Evolutionary conservation across 2,797 vertebrate species (phyloP).

Genomic region (Phoeniculus purpureus): DNA sequence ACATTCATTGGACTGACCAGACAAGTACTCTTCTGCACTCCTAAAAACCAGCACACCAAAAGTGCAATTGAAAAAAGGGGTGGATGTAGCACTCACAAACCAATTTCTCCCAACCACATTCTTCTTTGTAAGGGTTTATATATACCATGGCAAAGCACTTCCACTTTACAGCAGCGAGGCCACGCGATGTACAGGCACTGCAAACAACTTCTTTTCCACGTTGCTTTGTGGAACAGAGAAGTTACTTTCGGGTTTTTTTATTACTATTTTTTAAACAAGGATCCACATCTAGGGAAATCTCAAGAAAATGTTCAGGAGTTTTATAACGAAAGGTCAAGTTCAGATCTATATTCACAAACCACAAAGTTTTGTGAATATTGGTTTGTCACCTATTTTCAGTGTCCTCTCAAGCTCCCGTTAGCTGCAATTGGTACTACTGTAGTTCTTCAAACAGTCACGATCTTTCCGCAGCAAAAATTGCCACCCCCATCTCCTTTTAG

Average conservation of each 20-base stretch:
- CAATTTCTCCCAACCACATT: background rate
- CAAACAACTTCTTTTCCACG: conserved; percentile 14
- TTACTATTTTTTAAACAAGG: background rate
- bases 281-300: background rate
- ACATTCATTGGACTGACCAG: background rate
- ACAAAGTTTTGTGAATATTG: background rate
- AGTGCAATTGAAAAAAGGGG: background rate
- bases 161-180: conserved; percentile 74
- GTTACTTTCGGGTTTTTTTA: background rate
- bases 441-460: conserved; percentile 7
- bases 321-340: background rate
- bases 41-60: background rate
- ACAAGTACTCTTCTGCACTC: background rate
- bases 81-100: background rate
- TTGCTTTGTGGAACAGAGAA: background rate
- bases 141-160: conserved; percentile 83
- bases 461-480: background rate
- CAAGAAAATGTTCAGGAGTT: background rate
- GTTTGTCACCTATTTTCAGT: background rate
- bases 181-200: conserved; percentile 81
- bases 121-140: conserved; percentile 74
- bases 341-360: background rate
- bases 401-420: background rate
- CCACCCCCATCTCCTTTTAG: background rate
- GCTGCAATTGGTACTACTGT: background rate